phyloP scores from a whole-genome alignment of 2,888 invertebrate genomes.

The Congeria kusceri region DNA sequence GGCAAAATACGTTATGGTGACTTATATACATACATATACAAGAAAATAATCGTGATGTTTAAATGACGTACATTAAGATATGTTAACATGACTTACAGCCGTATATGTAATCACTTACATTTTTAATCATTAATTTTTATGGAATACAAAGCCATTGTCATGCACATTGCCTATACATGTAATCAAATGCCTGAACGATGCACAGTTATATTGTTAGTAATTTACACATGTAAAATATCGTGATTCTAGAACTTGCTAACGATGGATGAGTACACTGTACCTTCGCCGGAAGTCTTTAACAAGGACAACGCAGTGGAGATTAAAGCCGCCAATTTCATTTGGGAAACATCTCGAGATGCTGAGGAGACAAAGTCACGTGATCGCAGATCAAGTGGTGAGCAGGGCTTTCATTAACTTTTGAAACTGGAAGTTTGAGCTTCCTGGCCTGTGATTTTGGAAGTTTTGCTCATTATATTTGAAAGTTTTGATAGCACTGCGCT shows the following conservation, averaged over 20 bases:
- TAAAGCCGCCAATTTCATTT: slow-evolving; percentile 86
- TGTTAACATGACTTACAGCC: no score
- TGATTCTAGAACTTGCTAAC: slow-evolving; percentile 58
- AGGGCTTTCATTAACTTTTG: no score
- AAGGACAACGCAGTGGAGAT: slow-evolving; percentile 86
- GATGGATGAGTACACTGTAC: slow-evolving; percentile 85
- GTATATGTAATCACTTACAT: no score
- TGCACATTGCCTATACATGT: neutral
- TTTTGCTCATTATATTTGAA: no score
- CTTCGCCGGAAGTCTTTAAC: slow-evolving; percentile 85
- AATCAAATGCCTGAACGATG: neutral
- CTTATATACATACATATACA: neutral
- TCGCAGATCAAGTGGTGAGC: slow-evolving; percentile 34
- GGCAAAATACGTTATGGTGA: neutral
- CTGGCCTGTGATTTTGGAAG: no score
- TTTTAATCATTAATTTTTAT: no score
- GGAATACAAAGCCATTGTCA: no score
- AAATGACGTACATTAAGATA: neutral
- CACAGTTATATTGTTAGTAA: neutral
- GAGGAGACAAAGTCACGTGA: no score
- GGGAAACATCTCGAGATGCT: slow-evolving; percentile 78
- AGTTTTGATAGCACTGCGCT: neutral
- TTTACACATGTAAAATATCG: neutral
- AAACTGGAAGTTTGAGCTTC: no score
- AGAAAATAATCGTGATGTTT: neutral